Evolutionary conservation across 1,140 invertebrate genomes (phyloP).

Genomic region (Caenorhabditis brenneri): DNA sequence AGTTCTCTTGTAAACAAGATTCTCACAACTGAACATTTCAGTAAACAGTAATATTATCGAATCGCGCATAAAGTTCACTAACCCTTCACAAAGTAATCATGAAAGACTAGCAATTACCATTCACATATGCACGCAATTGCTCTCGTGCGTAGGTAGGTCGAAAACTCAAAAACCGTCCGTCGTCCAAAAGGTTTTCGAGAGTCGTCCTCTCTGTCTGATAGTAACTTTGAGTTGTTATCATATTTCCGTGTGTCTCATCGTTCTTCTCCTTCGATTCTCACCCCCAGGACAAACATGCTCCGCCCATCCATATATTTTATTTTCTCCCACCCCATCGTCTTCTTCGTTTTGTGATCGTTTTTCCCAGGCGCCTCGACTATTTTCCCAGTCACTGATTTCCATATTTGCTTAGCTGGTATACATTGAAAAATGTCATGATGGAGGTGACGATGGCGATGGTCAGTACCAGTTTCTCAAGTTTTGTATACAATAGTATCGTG

Average conservation of each 20-base stretch:
- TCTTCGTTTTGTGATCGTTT: neutral
- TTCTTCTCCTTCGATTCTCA: neutral
- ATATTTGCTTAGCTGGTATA: constrained; percentile 40
- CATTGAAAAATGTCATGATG: constrained; percentile 31
- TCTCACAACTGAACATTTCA: neutral
- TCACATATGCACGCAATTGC: neutral
- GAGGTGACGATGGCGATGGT: neutral
- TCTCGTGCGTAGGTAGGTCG: neutral
- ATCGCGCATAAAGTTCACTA: no score
- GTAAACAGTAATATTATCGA: no score
- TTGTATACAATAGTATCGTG: neutral
- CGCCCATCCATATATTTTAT: neutral
- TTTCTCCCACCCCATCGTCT: neutral
- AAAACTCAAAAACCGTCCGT: neutral
- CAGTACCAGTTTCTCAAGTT: constrained; percentile 13
- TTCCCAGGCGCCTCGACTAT: neutral
- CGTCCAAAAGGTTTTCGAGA: neutral
- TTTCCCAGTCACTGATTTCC: constrained; percentile 7
- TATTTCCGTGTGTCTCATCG: neutral
- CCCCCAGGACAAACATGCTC: neutral
- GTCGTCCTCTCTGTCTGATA: neutral
- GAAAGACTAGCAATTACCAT: neutral
- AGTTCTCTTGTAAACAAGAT: neutral
- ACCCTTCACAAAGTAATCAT: neutral
- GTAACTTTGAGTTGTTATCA: constrained; percentile 25